Evolutionary conservation across 1,140 invertebrate genomes (phyloP).

Genomic region (Ooceraea biroi): DNA sequence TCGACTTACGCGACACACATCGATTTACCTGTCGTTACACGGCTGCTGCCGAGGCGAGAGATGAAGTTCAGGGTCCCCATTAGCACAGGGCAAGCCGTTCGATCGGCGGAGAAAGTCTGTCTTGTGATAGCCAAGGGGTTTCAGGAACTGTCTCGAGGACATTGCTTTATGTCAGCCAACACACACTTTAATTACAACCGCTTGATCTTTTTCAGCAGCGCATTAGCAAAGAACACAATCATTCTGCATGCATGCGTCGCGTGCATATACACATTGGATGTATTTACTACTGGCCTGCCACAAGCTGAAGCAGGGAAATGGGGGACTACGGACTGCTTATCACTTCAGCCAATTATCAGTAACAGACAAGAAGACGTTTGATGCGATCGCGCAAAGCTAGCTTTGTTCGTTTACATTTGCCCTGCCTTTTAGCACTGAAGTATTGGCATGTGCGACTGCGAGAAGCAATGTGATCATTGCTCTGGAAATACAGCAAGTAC

Average conservation of each 20-base stretch:
- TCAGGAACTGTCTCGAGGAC: slow-evolving; percentile 63
- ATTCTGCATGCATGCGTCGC: neutral
- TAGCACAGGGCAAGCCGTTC: slow-evolving; percentile 36
- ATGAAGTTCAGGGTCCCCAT: slow-evolving; percentile 52
- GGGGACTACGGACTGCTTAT: neutral
- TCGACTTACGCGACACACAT: neutral
- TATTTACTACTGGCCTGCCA: neutral
- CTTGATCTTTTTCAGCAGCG: neutral
- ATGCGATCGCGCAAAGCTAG: no score
- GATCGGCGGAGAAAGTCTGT: slow-evolving; percentile 38
- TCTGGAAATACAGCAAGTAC: no score
- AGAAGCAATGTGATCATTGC: no score
- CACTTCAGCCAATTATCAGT: neutral
- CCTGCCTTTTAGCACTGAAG: no score
- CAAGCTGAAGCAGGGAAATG: neutral
- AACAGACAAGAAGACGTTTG: neutral
- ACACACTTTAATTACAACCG: slow-evolving; percentile 25
- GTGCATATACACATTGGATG: neutral
- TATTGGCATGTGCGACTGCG: no score
- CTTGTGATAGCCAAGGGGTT: slow-evolving; percentile 50
- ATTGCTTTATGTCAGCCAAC: slow-evolving; percentile 61
- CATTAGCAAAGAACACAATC: slow-evolving; percentile 2
- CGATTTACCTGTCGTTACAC: slow-evolving; percentile 53
- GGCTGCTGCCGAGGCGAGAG: slow-evolving; percentile 25
- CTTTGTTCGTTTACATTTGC: no score